Base-by-base conservation (phyloP, 2,113 vertebrate species). In the Uria aalge region DNA sequence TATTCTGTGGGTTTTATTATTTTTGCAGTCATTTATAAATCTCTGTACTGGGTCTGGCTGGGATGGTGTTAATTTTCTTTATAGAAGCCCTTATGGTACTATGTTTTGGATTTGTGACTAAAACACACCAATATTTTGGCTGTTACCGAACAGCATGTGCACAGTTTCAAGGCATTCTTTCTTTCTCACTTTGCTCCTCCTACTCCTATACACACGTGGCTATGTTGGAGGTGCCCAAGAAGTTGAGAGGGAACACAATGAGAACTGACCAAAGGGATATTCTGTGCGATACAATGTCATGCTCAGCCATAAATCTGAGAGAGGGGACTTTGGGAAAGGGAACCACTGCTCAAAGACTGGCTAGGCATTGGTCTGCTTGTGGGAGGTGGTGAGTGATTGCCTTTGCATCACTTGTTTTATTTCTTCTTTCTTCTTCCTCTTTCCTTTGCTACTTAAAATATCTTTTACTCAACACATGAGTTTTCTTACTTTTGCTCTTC, bases 381-480 rank as follows among this genome's bases (percentile, higher is more conserved):
- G 36, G 18, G 48, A 76, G 13, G 11, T 76, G 26, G 6, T 53
- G 62, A 77, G 29, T 56, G 55, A 50, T 43, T 77, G 78, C 47
- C 26, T 88, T 55, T 52, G 52, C 40, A 34, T 78, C 57, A 11
- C 36, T 88, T 76, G 29, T 79, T 86, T 92, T 87, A 56, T 48
- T 92, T 90, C 48, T 90, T 80, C 60, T 92, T 93, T 64, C n/a
- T 80, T 81, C 81, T 95, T 91, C 66, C 52, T 71, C 83, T 88
- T 90, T 67, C 22, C 16, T 92, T 88, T 1, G 3, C 71, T 85
- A 20, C 47, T 85, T 55, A 59, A 81, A 27, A 19, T 76, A 36
- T 40, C n/a, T 76, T 81, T 71, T 59, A 79, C 29, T 78, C 30
- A 9, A 56, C 66, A 15, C 3, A 5, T 79, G 40, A 75, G 9